Evolutionary conservation across 2,888 invertebrate species (phyloP), one percentile per base, ranked within the genome.

Genomic region (Drosophila meridiana): DNA sequence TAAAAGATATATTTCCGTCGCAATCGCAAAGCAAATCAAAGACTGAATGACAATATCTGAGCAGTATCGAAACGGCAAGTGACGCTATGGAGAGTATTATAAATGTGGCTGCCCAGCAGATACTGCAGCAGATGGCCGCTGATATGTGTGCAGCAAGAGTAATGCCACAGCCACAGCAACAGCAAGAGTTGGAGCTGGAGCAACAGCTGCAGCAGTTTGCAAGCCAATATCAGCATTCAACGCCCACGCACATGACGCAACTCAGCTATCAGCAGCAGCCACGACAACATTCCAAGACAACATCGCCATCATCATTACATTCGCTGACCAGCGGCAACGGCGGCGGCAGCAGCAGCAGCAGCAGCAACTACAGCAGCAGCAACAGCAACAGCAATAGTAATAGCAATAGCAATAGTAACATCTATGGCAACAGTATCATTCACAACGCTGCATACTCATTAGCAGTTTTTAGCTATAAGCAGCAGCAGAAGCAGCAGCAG

Each of bases 41-140:
- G 90, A 90, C 90, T 85, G 86, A 82, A 65, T 69, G 50, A 40
- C 14, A 40, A n/a, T 11, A 40, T 40, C 14, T 40, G 14, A 80
- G 59, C 70, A 80, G 61, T 80, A 80, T 75, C 34, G 69, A 69
- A 42, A 62, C 59, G 14, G 48, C 66, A 50, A 26, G 36, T 38
- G 69, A 62, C 61, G 60, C 62, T 52, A 89, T 80, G 71, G 92
- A 92, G 60, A 91, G 85, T 79, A 82, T 91, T 69, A 83, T 87
- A 73, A 87, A 79, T 63, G 85, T 82, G 53, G 81, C 87, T 59
- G 82, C 84, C 38, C 87, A 91, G 65, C 87, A 90, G 59, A 77
- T 91, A 77, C 68, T 90, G 66, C 90, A 86, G 82, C 89, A 91
- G 48, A 82, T 92, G 82, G 91, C 89, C 63, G 83, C 90, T 81